Conservation (phyloP, 2,797 vertebrate species). For the Alauda arvensis region DNA sequence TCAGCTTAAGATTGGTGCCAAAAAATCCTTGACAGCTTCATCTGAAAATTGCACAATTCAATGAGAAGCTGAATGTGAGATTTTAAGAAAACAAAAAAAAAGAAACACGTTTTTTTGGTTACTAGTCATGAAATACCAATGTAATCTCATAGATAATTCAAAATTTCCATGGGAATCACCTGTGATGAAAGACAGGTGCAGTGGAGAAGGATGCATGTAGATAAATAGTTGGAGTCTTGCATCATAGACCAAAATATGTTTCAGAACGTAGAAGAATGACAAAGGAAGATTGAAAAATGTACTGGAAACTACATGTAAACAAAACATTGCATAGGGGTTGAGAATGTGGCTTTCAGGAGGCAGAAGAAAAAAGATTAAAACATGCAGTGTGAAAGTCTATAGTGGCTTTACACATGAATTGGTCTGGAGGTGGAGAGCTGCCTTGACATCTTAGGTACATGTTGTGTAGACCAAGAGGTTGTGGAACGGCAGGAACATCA, state of each 20-base stretch:
- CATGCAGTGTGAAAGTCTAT: not conserved
- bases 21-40: not conserved
- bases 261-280: not conserved
- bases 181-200: not conserved
- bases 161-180: not conserved
- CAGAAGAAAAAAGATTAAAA: not conserved
- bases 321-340: not conserved
- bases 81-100: not conserved
- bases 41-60: not conserved
- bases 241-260: not conserved
- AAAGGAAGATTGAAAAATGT: not conserved
- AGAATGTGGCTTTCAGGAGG: not conserved
- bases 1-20: not conserved
- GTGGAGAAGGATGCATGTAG: not conserved
- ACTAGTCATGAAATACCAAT: not conserved
- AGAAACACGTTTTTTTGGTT: not conserved
- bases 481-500: not conserved
- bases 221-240: not conserved
- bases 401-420: not conserved
- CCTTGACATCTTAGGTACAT: accelerated
- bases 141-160: not conserved
- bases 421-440: not conserved
- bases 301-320: not conserved
- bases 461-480: not conserved
- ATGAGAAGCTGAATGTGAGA: not conserved